Base-by-base conservation (phyloP, 2,113 vertebrate genomes). In the Hippocampus guttulatus region DNA sequence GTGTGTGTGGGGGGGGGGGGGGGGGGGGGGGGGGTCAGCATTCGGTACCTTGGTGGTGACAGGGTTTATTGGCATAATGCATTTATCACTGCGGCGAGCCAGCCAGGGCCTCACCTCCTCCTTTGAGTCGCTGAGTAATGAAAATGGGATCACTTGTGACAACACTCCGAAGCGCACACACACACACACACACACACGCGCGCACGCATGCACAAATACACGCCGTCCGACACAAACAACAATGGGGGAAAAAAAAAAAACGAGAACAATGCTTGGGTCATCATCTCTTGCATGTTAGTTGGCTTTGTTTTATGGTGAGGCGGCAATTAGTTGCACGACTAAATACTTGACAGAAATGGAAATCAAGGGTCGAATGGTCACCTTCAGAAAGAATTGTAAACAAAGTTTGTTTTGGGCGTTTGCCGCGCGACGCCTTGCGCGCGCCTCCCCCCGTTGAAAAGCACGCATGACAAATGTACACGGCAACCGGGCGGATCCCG, bases 61-160 rank as follows among this genome's bases (percentile, higher is more conserved):
- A 82, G 76, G 80, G 85, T 88, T 91, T 89, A 90, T 87, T 88
- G 85, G 89, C 78, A 84, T 90, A 90, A 92, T 87, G 88, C 91
- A 92, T 87, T 90, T 88, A 89, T 91, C 91, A 89, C 86, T 87
- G 83, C 74, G 70, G 82, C 84, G 65, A 81, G 84, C 79, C 89
- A 81, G 85, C 80, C 89, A 81, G 85, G 86, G 85, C 87, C 84
- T 88, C 86, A 87, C 88, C 84, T 87, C 86, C 81, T 88, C 73
- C 87, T 91, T 90, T 89, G 89, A 93, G 85, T 78, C 85, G 86
- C 86, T 92, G 91, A 93, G 90, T 92, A 92, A 92, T 92, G 90
- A 92, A 91, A 89, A 91, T 88, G 81, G 88, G 89, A 92, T 92
- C 84, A 84, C 84, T 90, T 87, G 85, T 92, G 91, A 91, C 92